Evolutionary conservation across 2,113 vertebrate species (phyloP), one percentile per base, ranked within the genome.

Genomic region (Toxotes chatareus): DNA sequence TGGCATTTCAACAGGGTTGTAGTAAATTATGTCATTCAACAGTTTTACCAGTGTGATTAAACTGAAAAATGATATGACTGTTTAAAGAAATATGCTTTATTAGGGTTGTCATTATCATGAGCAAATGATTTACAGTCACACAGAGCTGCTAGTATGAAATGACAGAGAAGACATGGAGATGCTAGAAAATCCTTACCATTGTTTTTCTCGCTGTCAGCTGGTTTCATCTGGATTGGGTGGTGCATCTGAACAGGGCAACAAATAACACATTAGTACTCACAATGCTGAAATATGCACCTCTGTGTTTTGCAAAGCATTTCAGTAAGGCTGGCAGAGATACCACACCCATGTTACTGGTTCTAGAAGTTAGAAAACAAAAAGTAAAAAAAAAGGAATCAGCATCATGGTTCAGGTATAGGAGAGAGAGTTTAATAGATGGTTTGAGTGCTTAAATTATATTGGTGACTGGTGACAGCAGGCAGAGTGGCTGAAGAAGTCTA

Each of bases 221-320:
- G 90, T 56, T 91, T 91, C 90, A 91, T 91, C 53, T 91, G 90
- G 70, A 91, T 87, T 17, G 90, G 90, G n/a, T 91, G 90, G 71
- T 91, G 90, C 90, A 91, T 91, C 90, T 91, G 55, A 81, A 76
- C 4, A 57, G 61, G 8, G 7, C 23, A 72, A 61, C 10, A 71
- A 55, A 67, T 5, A 46, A 67, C 27, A 78, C 6, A 34, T 63
- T 11, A 86, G 46, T 13, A 60, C 32, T 53, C 11, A 23, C 6
- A 36, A 53, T 3, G 1, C 6, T 53, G 36, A 66, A 31, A 56
- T 19, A 36, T 16, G 32, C 8, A 61, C 2, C 19, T 56, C 4
- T 46, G 40, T 19, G 7, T 57, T 34, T 17, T 44, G 3, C 2
- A 2, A 36, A 55, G 17, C 6, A 47, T 71, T 55, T 23, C 3